Percentiles rank a stretch among this genome's conserved stretches.
Conservation (phyloP, 2,888 invertebrate genomes). For the Clistopyga incitator region DNA sequence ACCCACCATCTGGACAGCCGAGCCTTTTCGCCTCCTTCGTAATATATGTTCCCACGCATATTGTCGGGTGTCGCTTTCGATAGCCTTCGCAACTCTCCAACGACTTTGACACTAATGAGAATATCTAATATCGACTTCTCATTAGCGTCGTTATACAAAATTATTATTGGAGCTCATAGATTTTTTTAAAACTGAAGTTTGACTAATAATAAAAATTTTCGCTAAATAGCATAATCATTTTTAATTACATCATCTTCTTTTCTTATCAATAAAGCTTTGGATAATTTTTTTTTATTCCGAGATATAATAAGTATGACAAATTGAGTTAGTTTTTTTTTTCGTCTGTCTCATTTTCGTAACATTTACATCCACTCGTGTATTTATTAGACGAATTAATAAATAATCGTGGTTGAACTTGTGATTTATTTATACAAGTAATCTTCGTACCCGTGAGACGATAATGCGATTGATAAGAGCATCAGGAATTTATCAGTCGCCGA, state of each 20-base stretch:
- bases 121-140: background rate
- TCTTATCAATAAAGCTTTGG: no score
- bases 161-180: background rate
- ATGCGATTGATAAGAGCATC: slow-evolving; percentile 44
- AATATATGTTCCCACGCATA: background rate
- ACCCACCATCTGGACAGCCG: background rate
- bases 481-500: slow-evolving; percentile 12
- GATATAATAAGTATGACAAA: no score
- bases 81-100: background rate
- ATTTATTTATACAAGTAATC: slow-evolving; percentile 4
- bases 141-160: background rate
- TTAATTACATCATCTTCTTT: no score
- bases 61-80: slow-evolving; percentile 1
- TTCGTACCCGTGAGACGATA: background rate
- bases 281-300: no score
- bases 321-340: no score
- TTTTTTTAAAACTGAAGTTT: background rate
- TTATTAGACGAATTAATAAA: no score
- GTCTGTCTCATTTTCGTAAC: no score
- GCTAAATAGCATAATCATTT: no score
- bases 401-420: background rate
- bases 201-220: no score
- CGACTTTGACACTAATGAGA: slow-evolving; percentile 20
- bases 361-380: no score
- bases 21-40: slow-evolving; percentile 1